These are phyloP conservation scores for Kryptolebias ocellatus DNA, from an alignment of 2,797 vertebrate genomes.

Conservation along the genomic window DNA sequence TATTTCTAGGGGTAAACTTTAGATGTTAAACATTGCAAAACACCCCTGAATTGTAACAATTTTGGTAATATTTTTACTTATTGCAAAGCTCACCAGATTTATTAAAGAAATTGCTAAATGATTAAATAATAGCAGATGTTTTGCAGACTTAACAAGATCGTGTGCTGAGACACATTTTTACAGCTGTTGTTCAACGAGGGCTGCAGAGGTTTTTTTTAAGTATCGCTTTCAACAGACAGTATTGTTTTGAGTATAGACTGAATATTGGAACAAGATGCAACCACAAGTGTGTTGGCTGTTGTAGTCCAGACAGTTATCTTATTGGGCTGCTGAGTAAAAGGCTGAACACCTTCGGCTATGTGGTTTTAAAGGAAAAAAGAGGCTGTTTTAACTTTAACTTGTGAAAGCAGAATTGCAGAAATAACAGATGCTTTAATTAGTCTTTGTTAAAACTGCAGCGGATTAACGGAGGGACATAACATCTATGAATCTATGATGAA, in stretches of 20 bases:
- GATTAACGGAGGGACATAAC: background rate
- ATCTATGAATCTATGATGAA: conserved; percentile 2
- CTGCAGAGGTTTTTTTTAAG: background rate
- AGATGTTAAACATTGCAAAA: background rate
- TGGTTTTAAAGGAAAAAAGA: background rate
- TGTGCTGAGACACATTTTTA: background rate
- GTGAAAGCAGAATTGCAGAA: background rate
- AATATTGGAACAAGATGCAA: conserved; percentile 31
- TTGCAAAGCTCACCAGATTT: background rate
- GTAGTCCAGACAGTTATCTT: background rate
- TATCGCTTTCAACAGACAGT: conserved; percentile 13
- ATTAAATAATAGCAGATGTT: background rate
- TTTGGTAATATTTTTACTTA: background rate
- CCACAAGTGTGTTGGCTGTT: background rate
- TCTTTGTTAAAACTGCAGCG: no score
- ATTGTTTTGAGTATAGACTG: conserved; percentile 5
- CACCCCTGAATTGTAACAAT: background rate
- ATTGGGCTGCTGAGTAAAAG: conserved; percentile 1
- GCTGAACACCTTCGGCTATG: conserved; percentile 2
- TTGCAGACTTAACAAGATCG: background rate
- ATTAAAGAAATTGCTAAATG: background rate
- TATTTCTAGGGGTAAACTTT: no score
- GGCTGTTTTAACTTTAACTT: background rate
- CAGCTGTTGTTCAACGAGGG: no score
- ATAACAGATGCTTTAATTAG: background rate